Conservation (phyloP, 92 coral and sea anemone species). For the Muricea muricata region DNA sequence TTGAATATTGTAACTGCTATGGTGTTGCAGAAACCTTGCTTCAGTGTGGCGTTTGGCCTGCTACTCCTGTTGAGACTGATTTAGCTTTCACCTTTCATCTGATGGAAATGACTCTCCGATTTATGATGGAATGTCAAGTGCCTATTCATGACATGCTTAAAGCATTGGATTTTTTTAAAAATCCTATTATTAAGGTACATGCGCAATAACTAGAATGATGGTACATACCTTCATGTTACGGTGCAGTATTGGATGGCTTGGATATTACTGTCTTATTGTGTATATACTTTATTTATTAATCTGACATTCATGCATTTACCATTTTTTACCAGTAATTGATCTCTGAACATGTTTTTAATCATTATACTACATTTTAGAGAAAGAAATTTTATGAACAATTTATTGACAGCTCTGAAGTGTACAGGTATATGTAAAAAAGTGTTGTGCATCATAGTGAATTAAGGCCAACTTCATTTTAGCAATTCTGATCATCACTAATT, state of each 20-base stretch:
- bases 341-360: too few species aligned
- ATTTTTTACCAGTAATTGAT: too few species aligned
- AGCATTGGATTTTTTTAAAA: constrained; percentile 43
- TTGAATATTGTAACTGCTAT: constrained; percentile 18
- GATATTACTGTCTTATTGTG: too few species aligned
- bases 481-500: too few species aligned
- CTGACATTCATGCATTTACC: too few species aligned
- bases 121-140: constrained; percentile 69
- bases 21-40: constrained; percentile 44
- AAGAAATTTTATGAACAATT: constrained; percentile 62
- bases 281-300: too few species aligned
- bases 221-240: too few species aligned
- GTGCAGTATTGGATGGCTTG: too few species aligned
- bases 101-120: constrained; percentile 36
- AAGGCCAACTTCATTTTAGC: too few species aligned
- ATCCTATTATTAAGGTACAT: constrained; percentile 57
- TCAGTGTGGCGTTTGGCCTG: constrained; percentile 69
- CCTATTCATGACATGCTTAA: constrained; percentile 54
- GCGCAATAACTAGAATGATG: neutral
- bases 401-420: constrained; percentile 72
- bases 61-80: constrained; percentile 65
- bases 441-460: too few species aligned
- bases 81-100: constrained; percentile 56
- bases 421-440: constrained; percentile 44
- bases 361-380: constrained; percentile 32